Conservation (phyloP, 2,113 vertebrate species). For the Mugil cephalus region DNA sequence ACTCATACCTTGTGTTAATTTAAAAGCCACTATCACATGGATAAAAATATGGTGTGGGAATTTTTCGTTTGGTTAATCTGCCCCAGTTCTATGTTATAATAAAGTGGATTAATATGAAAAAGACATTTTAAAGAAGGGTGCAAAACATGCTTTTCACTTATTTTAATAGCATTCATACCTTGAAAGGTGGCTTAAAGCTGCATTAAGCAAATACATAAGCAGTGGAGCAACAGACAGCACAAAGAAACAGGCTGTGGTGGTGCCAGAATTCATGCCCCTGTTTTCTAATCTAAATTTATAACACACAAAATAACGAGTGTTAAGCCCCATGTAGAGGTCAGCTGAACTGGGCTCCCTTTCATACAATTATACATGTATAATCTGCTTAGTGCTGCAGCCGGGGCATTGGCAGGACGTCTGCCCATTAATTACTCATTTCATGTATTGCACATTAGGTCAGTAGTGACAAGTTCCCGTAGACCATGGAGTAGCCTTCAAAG, state of each 20-base stretch:
- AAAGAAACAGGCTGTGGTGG: neutral
- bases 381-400: slow-evolving; percentile 7
- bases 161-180: neutral
- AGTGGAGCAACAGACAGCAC: neutral
- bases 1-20: neutral
- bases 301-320: slow-evolving; percentile 12
- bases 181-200: neutral
- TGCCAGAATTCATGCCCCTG: neutral
- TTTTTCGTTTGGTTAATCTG: neutral
- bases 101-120: neutral
- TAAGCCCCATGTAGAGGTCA: slow-evolving; percentile 10
- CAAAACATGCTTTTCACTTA: too few relatives aligned
- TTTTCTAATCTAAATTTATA: slow-evolving; percentile 16
- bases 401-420: too few relatives aligned
- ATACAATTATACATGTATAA: slow-evolving; percentile 21
- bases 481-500: neutral
- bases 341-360: slow-evolving; percentile 7
- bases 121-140: neutral
- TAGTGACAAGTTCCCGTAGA: slow-evolving; percentile 5
- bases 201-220: neutral
- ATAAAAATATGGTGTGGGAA: neutral
- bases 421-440: neutral
- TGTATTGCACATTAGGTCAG: neutral
- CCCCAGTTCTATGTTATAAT: neutral
- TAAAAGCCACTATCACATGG: neutral